Conservation (phyloP, 1,140 invertebrate species). For the Saccostrea echinata region DNA sequence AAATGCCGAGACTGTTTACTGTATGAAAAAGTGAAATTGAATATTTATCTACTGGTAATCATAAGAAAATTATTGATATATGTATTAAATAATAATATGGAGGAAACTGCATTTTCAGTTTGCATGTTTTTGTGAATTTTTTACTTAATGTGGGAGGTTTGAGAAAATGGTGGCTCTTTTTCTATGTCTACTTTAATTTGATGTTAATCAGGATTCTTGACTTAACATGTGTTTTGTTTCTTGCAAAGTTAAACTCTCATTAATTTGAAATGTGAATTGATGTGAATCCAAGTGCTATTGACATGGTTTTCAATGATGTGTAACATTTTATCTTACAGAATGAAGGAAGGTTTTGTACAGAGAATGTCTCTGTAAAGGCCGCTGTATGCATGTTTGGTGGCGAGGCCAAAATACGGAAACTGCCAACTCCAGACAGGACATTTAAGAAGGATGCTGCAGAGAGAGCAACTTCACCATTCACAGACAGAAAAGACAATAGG, state of each 20-base stretch:
- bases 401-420: constrained; percentile 57
- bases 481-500: neutral
- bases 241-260: neutral
- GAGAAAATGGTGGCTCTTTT: neutral
- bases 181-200: neutral
- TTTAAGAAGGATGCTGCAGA: neutral
- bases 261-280: constrained; percentile 39
- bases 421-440: constrained; percentile 51
- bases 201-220: constrained; percentile 4
- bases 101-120: constrained; percentile 2
- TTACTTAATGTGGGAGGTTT: neutral
- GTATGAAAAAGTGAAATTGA: constrained; percentile 12
- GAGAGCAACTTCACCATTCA: constrained; percentile 24
- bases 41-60: constrained; percentile 5
- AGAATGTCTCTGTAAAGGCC: constrained; percentile 48
- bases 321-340: constrained; percentile 53
- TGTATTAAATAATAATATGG: neutral
- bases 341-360: constrained; percentile 47
- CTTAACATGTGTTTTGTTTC: constrained; percentile 28
- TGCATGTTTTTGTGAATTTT: neutral
- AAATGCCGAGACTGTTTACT: neutral
- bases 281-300: constrained; percentile 22
- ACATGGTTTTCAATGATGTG: constrained; percentile 34
- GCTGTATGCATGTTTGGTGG: constrained; percentile 55
- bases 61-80: neutral